These are phyloP conservation scores for Drosophila auraria DNA, from an alignment of 1,140 invertebrate species.

Conservation along the genomic window DNA sequence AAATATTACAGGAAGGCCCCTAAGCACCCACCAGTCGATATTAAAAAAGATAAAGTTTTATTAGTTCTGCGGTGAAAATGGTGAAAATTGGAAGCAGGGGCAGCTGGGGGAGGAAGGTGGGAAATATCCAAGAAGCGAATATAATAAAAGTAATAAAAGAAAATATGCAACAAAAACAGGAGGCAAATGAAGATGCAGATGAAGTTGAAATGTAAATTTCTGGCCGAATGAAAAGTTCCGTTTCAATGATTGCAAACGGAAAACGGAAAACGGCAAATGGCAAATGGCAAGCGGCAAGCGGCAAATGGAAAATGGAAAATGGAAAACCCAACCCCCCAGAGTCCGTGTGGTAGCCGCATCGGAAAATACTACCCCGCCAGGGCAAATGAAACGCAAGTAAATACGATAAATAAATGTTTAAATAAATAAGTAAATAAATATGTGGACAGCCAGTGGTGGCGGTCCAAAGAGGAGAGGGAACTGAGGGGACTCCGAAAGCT, in stretches of 20 bases:
- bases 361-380: not conserved
- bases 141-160: constrained; percentile 65
- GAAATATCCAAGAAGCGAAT: constrained; percentile 26
- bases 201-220: constrained; percentile 59
- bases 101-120: not conserved
- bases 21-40: constrained; percentile 54
- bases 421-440: constrained; percentile 78
- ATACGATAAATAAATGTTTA: constrained; percentile 77
- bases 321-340: not conserved
- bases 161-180: constrained; percentile 42
- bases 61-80: constrained; percentile 50
- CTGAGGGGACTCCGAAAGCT: constrained; percentile 39
- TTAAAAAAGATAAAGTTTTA: constrained; percentile 75
- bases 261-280: constrained; percentile 36
- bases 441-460: constrained; percentile 29
- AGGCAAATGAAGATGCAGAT: constrained; percentile 50
- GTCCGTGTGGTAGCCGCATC: not conserved
- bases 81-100: not conserved
- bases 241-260: constrained; percentile 53
- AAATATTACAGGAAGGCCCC: constrained; percentile 53
- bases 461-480: not conserved
- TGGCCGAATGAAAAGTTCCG: constrained; percentile 43
- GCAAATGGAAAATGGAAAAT: constrained; percentile 26
- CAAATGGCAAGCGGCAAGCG: constrained; percentile 25
- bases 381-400: constrained; percentile 49